These are phyloP conservation scores for Drosophila barbarae DNA, from an alignment of 2,888 invertebrate species.

Conservation along the genomic window DNA sequence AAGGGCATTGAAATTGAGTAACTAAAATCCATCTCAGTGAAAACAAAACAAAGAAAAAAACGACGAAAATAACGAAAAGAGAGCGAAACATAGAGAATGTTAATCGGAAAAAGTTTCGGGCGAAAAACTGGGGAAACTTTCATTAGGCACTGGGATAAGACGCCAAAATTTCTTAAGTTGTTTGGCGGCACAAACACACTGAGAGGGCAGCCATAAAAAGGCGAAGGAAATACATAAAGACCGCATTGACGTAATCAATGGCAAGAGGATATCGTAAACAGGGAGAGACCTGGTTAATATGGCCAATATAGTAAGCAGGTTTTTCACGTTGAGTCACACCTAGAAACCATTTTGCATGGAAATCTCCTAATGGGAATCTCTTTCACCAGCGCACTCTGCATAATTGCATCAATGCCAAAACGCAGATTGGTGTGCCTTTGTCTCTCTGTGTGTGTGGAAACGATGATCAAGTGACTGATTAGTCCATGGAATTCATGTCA, in stretches of 20 bases:
- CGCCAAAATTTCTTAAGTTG: slow-evolving; percentile 14
- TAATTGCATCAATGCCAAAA: slow-evolving; percentile 1
- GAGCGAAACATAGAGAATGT: slow-evolving; percentile 22
- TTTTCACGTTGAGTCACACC: neutral
- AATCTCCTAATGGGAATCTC: slow-evolving; percentile 19
- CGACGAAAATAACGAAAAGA: neutral
- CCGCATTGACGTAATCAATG: slow-evolving; percentile 30
- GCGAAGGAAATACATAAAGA: slow-evolving; percentile 11
- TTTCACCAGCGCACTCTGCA: neutral
- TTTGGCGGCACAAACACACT: slow-evolving; percentile 5
- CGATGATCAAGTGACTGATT: slow-evolving; percentile 14
- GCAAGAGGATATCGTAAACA: slow-evolving; percentile 26
- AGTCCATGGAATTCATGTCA: neutral
- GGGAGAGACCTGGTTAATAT: neutral
- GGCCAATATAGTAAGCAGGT: neutral
- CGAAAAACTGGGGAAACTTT: slow-evolving; percentile 21
- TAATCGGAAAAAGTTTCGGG: slow-evolving; percentile 29
- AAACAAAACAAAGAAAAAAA: slow-evolving; percentile 15
- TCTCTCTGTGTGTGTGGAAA: slow-evolving; percentile 3
- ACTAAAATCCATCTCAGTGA: slow-evolving; percentile 25
- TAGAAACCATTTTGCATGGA: slow-evolving; percentile 4
- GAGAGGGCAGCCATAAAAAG: neutral
- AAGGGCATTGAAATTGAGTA: slow-evolving; percentile 20
- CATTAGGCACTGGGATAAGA: slow-evolving; percentile 24
- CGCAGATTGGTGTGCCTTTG: slow-evolving; percentile 7